phyloP scores from a whole-genome alignment of 2,888 invertebrate species.

The Seira sanloemensis region DNA sequence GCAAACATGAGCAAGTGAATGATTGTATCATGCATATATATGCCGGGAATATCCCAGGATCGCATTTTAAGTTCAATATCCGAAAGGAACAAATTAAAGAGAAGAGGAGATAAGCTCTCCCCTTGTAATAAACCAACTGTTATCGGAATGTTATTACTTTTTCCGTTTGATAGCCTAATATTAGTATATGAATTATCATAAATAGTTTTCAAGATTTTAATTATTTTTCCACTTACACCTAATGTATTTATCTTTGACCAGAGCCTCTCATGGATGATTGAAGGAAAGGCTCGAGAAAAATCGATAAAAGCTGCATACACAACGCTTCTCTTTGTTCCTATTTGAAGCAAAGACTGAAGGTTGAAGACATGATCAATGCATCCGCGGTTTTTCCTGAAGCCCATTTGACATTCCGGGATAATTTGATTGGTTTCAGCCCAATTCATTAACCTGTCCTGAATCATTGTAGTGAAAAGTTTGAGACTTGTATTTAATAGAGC shows the following conservation, averaged over 20 bases:
- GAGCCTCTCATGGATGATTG: slow-evolving; percentile 30
- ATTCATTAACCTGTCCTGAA: slow-evolving; percentile 1
- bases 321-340: slow-evolving; percentile 22
- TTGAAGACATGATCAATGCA: slow-evolving; percentile 70
- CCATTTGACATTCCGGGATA: slow-evolving; percentile 70
- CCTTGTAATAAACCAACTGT: slow-evolving; percentile 59
- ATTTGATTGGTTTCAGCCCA: slow-evolving; percentile 66
- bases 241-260: slow-evolving; percentile 46
- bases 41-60: not conserved
- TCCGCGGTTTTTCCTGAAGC: slow-evolving; percentile 67
- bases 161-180: slow-evolving; percentile 7
- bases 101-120: slow-evolving; percentile 39
- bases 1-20: slow-evolving; percentile 39
- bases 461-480: slow-evolving; percentile 48
- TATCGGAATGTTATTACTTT: slow-evolving; percentile 13
- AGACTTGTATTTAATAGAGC: slow-evolving; percentile 26
- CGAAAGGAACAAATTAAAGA: slow-evolving; percentile 52
- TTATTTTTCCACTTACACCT: slow-evolving; percentile 47
- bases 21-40: slow-evolving; percentile 2
- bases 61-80: slow-evolving; percentile 36
- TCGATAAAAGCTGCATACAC: slow-evolving; percentile 60
- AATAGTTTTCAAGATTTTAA: slow-evolving; percentile 32
- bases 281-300: slow-evolving; percentile 56
- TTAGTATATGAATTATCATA: slow-evolving; percentile 31
- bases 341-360: slow-evolving; percentile 53